Evolutionary conservation across 2,113 vertebrate genomes (phyloP).

Genomic region (Plectropomus leopardus): DNA sequence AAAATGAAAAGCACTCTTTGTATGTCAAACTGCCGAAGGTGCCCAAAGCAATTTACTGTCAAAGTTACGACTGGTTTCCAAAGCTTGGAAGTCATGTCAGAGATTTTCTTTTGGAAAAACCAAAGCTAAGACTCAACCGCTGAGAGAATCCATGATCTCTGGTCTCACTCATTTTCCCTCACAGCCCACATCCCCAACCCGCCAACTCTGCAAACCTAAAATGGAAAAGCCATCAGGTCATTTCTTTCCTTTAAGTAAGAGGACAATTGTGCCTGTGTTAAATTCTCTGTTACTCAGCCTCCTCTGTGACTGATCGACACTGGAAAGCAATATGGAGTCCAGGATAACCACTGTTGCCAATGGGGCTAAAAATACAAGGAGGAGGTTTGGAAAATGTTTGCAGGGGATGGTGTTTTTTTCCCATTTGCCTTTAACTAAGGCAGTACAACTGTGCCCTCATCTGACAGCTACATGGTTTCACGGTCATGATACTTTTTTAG

Average conservation of each 20-base stretch:
- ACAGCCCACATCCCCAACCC: conserved; percentile 16
- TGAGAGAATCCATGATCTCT: conserved; percentile 12
- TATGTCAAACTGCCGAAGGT: conserved; percentile 14
- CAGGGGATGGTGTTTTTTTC: conserved; percentile 17
- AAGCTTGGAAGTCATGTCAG: conserved; percentile 2
- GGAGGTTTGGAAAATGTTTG: conserved; percentile 49
- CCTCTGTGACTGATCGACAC: conserved; percentile 2
- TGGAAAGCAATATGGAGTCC: conserved; percentile 33
- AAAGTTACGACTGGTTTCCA: conserved; percentile 4
- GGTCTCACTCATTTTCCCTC: conserved; percentile 15
- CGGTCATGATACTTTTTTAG: not conserved
- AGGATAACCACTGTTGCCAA: conserved; percentile 10
- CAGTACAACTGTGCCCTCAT: conserved; percentile 3
- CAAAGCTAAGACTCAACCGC: conserved; percentile 42
- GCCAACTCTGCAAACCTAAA: conserved; percentile 25
- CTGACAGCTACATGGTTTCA: not conserved
- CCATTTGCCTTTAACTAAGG: conserved; percentile 9
- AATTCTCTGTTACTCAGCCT: conserved; percentile 35
- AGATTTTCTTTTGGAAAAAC: conserved; percentile 25
- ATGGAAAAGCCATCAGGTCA: conserved; percentile 60
- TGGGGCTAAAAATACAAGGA: conserved; percentile 37
- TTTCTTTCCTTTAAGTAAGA: conserved; percentile 37
- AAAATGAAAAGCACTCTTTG: conserved; percentile 33
- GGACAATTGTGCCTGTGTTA: conserved; percentile 66
- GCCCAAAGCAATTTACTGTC: conserved; percentile 6